Percentiles rank a stretch among this genome's conserved stretches.
phyloP scores from a whole-genome alignment of 2,888 invertebrate species.

The Heliconius erato region DNA sequence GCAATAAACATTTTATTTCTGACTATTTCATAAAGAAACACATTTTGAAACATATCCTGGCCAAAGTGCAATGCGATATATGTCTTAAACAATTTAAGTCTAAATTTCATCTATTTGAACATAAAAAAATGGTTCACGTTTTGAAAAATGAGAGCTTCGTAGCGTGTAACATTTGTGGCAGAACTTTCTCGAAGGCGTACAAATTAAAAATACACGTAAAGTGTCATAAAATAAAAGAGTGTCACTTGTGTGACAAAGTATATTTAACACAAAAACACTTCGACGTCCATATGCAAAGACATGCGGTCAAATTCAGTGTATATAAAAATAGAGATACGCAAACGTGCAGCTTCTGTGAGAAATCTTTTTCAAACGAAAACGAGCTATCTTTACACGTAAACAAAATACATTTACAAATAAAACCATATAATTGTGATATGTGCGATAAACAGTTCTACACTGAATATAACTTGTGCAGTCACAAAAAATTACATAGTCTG shows the following conservation, averaged over 20 bases:
- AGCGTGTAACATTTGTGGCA: constrained; percentile 67
- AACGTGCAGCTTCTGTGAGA: constrained; percentile 79
- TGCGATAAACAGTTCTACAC: constrained; percentile 78
- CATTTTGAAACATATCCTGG: constrained; percentile 66
- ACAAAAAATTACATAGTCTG: constrained; percentile 71
- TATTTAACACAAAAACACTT: constrained; percentile 64
- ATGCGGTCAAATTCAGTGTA: constrained; percentile 62
- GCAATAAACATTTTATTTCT: constrained; percentile 75
- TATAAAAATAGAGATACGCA: constrained; percentile 56
- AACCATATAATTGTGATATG: constrained; percentile 79
- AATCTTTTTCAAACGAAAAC: constrained; percentile 69
- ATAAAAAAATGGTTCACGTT: constrained; percentile 69
- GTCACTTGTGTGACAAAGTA: constrained; percentile 69
- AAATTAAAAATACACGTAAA: constrained; percentile 64
- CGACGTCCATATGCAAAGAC: constrained; percentile 70
- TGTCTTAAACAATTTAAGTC: constrained; percentile 67
- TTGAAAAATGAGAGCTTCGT: constrained; percentile 56
- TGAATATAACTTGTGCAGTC: constrained; percentile 68
- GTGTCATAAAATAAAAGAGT: constrained; percentile 63
- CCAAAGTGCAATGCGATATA: constrained; percentile 60
- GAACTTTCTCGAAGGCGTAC: constrained; percentile 59
- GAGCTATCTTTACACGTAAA: constrained; percentile 76
- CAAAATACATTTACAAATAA: constrained; percentile 78
- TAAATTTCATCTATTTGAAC: constrained; percentile 73
- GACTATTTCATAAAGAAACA: constrained; percentile 75